Percentiles rank a stretch among this genome's conserved stretches.
Evolutionary conservation across 2,797 vertebrate species (phyloP).

Genomic region (Danionella dracula): DNA sequence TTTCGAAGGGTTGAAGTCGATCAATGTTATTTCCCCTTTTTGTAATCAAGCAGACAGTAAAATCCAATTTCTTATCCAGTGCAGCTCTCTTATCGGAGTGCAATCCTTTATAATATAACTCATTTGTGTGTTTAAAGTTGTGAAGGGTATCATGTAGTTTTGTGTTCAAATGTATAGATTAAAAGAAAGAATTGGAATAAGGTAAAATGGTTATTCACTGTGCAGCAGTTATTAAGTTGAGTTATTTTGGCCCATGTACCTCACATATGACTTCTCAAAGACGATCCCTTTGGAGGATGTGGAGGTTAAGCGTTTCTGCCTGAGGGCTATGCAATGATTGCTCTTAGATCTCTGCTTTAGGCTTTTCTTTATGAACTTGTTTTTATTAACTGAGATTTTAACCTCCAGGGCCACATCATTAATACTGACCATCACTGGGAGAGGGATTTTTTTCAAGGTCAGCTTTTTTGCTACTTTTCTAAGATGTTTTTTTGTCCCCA

Average conservation of each 20-base stretch:
- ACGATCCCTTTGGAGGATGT: neutral
- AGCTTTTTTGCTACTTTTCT: neutral
- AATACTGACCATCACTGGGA: neutral
- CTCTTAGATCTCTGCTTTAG: neutral
- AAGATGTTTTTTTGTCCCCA: neutral
- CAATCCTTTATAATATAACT: no score
- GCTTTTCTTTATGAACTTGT: neutral
- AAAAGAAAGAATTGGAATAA: neutral
- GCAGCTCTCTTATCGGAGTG: no score
- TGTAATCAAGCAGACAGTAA: no score
- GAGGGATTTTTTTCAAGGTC: constrained; percentile 13
- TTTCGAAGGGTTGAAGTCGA: no score
- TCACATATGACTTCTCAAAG: neutral
- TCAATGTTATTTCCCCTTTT: no score
- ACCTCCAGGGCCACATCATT: neutral
- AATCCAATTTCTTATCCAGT: no score
- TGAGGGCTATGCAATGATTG: neutral
- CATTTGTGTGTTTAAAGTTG: no score
- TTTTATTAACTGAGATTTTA: neutral
- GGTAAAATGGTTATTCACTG: no score
- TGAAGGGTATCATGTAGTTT: neutral
- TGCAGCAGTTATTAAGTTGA: neutral
- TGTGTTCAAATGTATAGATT: neutral
- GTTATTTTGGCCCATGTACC: neutral
- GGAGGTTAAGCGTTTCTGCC: neutral